phyloP scores from a whole-genome alignment of 2,888 invertebrate species.

The Eilema griseolum region DNA sequence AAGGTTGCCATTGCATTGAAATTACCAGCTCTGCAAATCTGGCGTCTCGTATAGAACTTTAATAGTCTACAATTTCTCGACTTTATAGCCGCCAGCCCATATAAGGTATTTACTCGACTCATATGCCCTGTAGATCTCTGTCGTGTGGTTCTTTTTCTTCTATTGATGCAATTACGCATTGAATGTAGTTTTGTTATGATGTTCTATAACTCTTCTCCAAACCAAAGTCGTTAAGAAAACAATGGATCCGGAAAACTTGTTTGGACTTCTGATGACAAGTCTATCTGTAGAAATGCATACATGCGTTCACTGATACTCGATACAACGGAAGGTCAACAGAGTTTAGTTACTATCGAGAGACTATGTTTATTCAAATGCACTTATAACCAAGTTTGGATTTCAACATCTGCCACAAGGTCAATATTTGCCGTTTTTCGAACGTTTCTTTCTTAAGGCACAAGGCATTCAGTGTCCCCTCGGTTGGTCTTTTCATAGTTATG shows the following conservation, averaged over 20 bases:
- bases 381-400: constrained; percentile 79
- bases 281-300: constrained; percentile 62
- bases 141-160: constrained; percentile 43
- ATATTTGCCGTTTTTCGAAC: constrained; percentile 80
- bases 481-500: constrained; percentile 59
- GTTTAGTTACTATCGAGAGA: constrained; percentile 78
- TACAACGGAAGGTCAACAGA: constrained; percentile 81
- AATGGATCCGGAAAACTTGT: constrained; percentile 49
- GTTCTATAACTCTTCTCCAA: constrained; percentile 26
- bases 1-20: constrained; percentile 59
- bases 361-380: constrained; percentile 86
- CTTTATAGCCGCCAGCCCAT: constrained; percentile 66
- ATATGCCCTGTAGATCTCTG: constrained; percentile 46
- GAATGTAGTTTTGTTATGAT: constrained; percentile 33
- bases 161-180: constrained; percentile 31
- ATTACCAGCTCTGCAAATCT: constrained; percentile 61
- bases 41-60: constrained; percentile 67
- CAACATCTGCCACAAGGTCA: constrained; percentile 85
- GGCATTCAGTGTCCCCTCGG: constrained; percentile 58
- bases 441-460: constrained; percentile 66
- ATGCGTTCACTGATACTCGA: constrained; percentile 71
- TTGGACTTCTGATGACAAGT: constrained; percentile 80
- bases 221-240: constrained; percentile 27
- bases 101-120: constrained; percentile 60
- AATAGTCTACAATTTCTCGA: constrained; percentile 66